Percentiles rank a stretch among this genome's conserved stretches.
Conservation (phyloP, 1,140 invertebrate genomes). For the Carposina sasakii region DNA sequence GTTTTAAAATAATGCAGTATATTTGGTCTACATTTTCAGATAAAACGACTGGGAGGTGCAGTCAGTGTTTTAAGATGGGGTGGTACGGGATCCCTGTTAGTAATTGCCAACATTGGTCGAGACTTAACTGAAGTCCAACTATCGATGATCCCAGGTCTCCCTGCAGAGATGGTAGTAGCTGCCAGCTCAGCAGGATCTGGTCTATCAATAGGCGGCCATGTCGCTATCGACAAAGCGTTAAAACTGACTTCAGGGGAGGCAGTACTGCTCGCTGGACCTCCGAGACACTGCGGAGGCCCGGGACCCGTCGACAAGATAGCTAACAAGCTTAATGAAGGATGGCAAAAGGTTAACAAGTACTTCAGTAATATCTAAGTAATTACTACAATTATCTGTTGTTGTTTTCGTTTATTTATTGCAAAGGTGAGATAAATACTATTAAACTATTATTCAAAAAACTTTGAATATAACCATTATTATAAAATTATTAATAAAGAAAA, state of each 20-base stretch:
- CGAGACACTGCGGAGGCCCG: conserved; percentile 54
- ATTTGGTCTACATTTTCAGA: conserved; percentile 30
- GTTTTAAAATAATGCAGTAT: too few relatives aligned
- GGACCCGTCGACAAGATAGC: conserved; percentile 65
- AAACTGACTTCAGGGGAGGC: conserved; percentile 49
- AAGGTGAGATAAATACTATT: too few relatives aligned
- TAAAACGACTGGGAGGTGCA: conserved; percentile 42
- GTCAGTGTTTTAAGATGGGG: conserved; percentile 54
- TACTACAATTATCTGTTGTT: not conserved
- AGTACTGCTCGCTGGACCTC: conserved; percentile 42
- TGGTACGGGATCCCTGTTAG: conserved; percentile 40
- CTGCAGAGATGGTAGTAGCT: conserved; percentile 51
- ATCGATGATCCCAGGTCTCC: conserved; percentile 46
- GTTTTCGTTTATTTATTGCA: too few relatives aligned
- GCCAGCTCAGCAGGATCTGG: conserved; percentile 45
- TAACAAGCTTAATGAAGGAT: conserved; percentile 57
- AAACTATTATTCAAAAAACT: too few relatives aligned
- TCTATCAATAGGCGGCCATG: conserved; percentile 32
- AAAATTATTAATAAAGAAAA: too few relatives aligned
- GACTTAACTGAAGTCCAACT: conserved; percentile 38
- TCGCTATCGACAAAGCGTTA: conserved; percentile 40
- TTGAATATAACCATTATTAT: too few relatives aligned
- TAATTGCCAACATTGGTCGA: conserved; percentile 40
- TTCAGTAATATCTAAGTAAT: conserved; percentile 38
- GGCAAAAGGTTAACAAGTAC: conserved; percentile 66